Evolutionary conservation across 1,140 invertebrate genomes (phyloP), one percentile per base, ranked within the genome.

Genomic region (Pseudomyrmex dendroicus): DNA sequence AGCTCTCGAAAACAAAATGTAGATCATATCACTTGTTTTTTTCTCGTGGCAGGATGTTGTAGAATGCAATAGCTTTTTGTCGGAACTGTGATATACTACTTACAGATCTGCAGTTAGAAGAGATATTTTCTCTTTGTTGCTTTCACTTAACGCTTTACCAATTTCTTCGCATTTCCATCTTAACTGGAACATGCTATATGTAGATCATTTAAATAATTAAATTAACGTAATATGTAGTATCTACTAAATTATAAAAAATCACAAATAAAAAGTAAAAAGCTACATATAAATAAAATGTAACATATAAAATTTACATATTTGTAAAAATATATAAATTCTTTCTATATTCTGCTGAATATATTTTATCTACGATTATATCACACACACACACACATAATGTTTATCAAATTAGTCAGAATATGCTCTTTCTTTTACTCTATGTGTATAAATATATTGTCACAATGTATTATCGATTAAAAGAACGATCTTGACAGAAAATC

Each of bases 101-200:
- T 15, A 8, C 20, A 59, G 83, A 35, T n/a, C 56, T 1, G 3
- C 22, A 9, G 35, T 35, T 7, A 7, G 35, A 35, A 2, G 0
- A 22, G 22, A 44, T 61, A 3, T 57, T 54, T 74, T 85, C 63
- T 61, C 35, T 50, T 44, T 10, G 22, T 17, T 0, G n/a, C 72
- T 63, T 56, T 73, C 54, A 20, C 56, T 25, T 10, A 35, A 10
- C 57, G 17, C 8, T 74, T 76, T 64, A 52, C 54, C 15, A 82
- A 46, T 74, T 82, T 82, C 57, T 63, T 48, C 2, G 12, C 5
- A 22, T n/a, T 82, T 46, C 13, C 25, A 35, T 56, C 9, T 64
- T 66, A 50, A 8, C 12, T 7, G 8, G 46, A 52, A 54, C 1
- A 54, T 48, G 35, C 35, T 35, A 35, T 35, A 35, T 35, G 35